Base-by-base conservation (phyloP, 2,888 invertebrate genomes). In the Microctonus aethiopoides region DNA sequence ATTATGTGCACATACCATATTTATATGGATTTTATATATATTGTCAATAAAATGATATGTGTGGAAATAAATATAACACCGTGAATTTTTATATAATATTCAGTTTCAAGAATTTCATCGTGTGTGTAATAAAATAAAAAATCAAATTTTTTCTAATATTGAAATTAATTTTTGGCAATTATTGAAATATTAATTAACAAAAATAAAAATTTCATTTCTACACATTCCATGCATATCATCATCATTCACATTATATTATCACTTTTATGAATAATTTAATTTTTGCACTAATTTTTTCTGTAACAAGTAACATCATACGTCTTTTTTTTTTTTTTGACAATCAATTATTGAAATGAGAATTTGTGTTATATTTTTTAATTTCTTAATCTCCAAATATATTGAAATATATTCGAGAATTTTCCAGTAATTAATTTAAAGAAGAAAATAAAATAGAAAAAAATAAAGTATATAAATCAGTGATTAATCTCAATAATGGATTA, bases 271-370 rank as follows among this genome's bases (percentile, higher is more conserved):
- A 41, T 67, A 46, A 59, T 67, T 62, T 41, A 46, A 13, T 67
- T 71, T 75, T 75, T 62, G 74, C 71, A 75, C 73, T 76, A 77
- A 72, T 63, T 72, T 46, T 16, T 73, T 77, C 63, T 72, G 75
- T 71, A 79, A 79, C 75, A 74, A 75, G 71, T 79, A 77, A 79
- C 78, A 75, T 77, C 76, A 79, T 79, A 75, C 75, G 76, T 75
- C 76, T n/a, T n/a, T 72, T 2, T 75, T 76, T 75, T 76, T 71
- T 2, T 16, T 46, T 7, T 20, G 20, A 46, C 16, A n/a, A 46
- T 46, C 46, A 20, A 46, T 46, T 46, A 46, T 20, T 3, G 7
- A 9, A 56, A 24, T 6, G 13, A 11, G 13, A n/a, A 26, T 7
- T 1, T 6, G 56, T 26, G 9, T 56, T 29, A 16, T 11, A 22